Evolutionary conservation across 2,888 invertebrate species (phyloP), one percentile per base, ranked within the genome.

Genomic region (Sturmia bella): DNA sequence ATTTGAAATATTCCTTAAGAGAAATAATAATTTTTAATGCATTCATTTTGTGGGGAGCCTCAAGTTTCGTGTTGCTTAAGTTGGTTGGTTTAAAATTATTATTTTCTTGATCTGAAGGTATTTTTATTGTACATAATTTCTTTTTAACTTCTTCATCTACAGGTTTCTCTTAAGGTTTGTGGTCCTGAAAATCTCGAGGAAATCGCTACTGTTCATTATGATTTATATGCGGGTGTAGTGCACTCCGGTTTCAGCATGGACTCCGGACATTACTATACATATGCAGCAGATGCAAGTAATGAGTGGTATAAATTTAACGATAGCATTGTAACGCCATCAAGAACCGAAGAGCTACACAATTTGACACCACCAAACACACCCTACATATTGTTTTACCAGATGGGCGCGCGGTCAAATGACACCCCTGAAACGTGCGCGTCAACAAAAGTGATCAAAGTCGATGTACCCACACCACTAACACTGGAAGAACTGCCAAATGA

Each of bases 261-360:
- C 87, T 95, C 95, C 0, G 97, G 97, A 0, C 97, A 97, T 88
- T 97, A 97, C 89, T 96, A 96, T 89, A 96, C 96, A 0, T 94
- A 96, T 78, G 96, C 95, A 0, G 93, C 94, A 41, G 95, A 95
- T 87, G 91, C 87, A 57, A 85, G 85, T 1, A 91, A 89, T 83
- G 88, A 89, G 90, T 97, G 97, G 97, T 95, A 94, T 89, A 93
- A 94, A 87, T 96, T 96, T 87, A 96, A 97, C 87, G 97, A 97
- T 86, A 94, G 94, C 79, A 91, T 92, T n/a, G 96, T 97, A 0
- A 92, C 93, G 0, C 89, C 90, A 48, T 92, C 93, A 13, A 92
- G 93, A 9, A 92, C 94, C 7, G 91, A 92, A 0, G 93, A 94
- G 70, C 91, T 96, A 56, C 93, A 93, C 85, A 91, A 91, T 24